Conservation (phyloP, 2,888 invertebrate species). For the Clitarchus hookeri region DNA sequence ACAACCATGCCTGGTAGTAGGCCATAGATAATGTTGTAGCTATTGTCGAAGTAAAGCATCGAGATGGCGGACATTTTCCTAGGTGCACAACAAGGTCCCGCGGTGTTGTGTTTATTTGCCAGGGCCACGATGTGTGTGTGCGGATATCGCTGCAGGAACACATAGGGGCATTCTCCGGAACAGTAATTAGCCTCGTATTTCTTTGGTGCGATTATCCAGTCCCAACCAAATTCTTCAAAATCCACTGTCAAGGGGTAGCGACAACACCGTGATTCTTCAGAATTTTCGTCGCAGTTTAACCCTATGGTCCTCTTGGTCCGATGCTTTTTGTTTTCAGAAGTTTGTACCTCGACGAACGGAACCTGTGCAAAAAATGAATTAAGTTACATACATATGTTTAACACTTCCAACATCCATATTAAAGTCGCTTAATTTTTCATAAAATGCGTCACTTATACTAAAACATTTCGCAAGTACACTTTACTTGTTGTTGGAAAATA, state of each 20-base stretch:
- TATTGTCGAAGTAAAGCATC: conserved; percentile 90
- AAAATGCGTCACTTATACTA: no score
- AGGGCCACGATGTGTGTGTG: conserved; percentile 88
- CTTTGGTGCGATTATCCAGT: conserved; percentile 96
- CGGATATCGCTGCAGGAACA: conserved; percentile 83
- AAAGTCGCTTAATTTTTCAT: no score
- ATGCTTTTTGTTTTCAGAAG: conserved; percentile 61
- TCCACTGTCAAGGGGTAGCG: conserved; percentile 92
- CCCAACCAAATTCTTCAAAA: conserved; percentile 95
- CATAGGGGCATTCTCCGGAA: conserved; percentile 90
- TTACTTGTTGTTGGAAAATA: no score
- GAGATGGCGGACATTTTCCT: conserved; percentile 85
- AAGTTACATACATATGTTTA: no score
- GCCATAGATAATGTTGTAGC: conserved; percentile 84
- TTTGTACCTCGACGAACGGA: conserved; percentile 65
- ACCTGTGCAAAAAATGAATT: conserved; percentile 51
- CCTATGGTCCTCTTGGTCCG: conserved; percentile 78
- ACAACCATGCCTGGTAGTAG: conserved; percentile 94
- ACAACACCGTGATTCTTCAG: conserved; percentile 85
- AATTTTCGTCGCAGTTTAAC: conserved; percentile 81
- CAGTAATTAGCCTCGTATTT: conserved; percentile 95
- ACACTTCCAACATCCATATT: no score
- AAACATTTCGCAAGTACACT: no score
- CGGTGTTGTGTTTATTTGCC: conserved; percentile 73
- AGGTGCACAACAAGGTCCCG: conserved; percentile 92